Conservation (phyloP, 2,113 vertebrate species). For the Talpa occidentalis region DNA sequence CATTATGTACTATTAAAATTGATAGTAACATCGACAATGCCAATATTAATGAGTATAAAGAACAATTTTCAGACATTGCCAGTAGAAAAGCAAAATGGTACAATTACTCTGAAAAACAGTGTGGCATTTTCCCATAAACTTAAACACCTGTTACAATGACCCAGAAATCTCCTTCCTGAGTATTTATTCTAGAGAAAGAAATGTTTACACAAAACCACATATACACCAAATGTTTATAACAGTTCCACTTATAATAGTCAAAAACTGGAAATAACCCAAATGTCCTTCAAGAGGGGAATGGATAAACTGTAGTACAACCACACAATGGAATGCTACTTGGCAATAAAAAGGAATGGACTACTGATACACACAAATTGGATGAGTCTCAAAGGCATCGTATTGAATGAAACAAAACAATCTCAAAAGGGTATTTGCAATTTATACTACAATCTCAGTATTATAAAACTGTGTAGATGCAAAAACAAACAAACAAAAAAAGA, state of each 20-base stretch:
- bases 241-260: neutral
- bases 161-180: neutral
- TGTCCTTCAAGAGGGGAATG: neutral
- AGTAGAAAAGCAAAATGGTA: conserved; percentile 38
- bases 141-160: neutral
- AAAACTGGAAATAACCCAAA: neutral
- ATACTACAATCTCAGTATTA: neutral
- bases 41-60: neutral
- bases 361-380: neutral
- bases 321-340: neutral
- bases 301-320: neutral
- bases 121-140: neutral
- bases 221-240: neutral
- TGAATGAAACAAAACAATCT: conserved; percentile 9
- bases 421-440: neutral
- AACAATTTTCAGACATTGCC: neutral
- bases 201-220: neutral
- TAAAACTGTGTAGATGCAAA: neutral
- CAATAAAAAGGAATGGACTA: conserved; percentile 7
- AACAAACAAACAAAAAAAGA: neutral
- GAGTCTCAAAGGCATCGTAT: neutral
- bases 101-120: neutral
- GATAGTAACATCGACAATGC: conserved; percentile 17
- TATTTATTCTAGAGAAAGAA: conserved; percentile 5
- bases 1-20: neutral